A percentile compares a stretch with the other conserved stretches of the same genome.
Conservation (phyloP, 2,888 invertebrate genomes). For the Physocephala rufipes region DNA sequence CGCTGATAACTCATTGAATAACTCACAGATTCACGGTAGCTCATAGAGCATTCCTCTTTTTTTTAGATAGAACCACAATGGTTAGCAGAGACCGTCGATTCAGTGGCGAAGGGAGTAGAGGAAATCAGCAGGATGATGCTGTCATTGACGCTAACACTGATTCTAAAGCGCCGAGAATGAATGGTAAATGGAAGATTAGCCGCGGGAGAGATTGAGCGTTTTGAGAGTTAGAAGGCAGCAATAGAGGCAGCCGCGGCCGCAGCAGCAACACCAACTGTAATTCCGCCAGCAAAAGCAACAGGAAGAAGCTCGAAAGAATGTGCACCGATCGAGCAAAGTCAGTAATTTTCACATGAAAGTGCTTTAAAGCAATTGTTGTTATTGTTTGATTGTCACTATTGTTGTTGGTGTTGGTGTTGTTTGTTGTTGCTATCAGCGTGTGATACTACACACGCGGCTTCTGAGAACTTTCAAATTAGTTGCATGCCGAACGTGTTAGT, state of each 20-base stretch:
- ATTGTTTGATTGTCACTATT: constrained; percentile 3
- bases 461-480: constrained; percentile 29
- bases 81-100: too few species aligned
- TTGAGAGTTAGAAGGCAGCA: neutral
- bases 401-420: neutral
- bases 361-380: constrained; percentile 11
- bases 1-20: neutral
- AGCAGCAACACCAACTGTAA: too few species aligned
- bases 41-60: neutral
- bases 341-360: constrained; percentile 29
- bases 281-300: neutral
- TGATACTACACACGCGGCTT: constrained; percentile 25
- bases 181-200: too few species aligned
- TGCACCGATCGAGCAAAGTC: constrained; percentile 10
- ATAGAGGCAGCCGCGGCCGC: too few species aligned
- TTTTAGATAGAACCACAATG: too few species aligned
- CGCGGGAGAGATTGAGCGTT: neutral
- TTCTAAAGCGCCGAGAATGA: neutral
- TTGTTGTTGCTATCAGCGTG: constrained; percentile 1
- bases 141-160: too few species aligned
- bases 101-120: too few species aligned
- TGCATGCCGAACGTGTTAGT: constrained; percentile 13
- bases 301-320: constrained; percentile 1
- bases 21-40: constrained; percentile 11
- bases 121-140: too few species aligned